Conservation (phyloP, 2,797 vertebrate genomes). For the Ctenopoma multispine region DNA sequence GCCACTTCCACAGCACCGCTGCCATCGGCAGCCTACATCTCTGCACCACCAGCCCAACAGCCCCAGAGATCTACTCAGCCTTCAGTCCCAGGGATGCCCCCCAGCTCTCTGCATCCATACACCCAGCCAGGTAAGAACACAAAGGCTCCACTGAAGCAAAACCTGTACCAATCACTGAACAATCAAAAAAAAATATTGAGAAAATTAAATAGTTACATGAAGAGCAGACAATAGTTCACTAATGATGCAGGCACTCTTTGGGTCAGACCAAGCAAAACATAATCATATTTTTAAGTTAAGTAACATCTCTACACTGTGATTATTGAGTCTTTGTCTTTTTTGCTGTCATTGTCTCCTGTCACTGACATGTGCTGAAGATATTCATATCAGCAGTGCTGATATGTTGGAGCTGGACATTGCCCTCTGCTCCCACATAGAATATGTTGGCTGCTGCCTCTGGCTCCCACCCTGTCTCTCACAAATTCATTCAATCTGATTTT, state of each 20-base stretch:
- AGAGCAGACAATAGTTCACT: not conserved
- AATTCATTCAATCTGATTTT: slow-evolving; percentile 27
- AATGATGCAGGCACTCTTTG: slow-evolving; percentile 3
- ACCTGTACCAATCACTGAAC: not conserved
- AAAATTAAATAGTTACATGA: too few relatives aligned
- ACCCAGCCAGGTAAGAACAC: slow-evolving; percentile 87
- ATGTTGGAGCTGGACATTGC: slow-evolving; percentile 83
- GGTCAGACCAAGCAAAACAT: slow-evolving; percentile 31
- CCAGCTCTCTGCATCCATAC: slow-evolving; percentile 84
- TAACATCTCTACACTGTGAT: not conserved
- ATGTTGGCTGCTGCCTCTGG: slow-evolving; percentile 43
- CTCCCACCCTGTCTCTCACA: slow-evolving; percentile 37
- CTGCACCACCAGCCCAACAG: slow-evolving; percentile 74
- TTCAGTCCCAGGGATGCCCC: slow-evolving; percentile 77
- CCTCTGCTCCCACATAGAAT: slow-evolving; percentile 63
- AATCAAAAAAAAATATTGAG: too few relatives aligned
- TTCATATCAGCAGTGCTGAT: slow-evolving; percentile 68
- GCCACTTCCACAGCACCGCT: slow-evolving; percentile 65
- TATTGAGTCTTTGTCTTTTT: not conserved
- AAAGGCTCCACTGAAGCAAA: not conserved
- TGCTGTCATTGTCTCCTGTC: slow-evolving; percentile 13
- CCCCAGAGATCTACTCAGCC: slow-evolving; percentile 76
- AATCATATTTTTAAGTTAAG: slow-evolving; percentile 16
- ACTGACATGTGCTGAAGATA: slow-evolving; percentile 45
- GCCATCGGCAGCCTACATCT: slow-evolving; percentile 77